Evolutionary conservation across 2,888 invertebrate species (phyloP).

Genomic region (Crocallis elinguaria): DNA sequence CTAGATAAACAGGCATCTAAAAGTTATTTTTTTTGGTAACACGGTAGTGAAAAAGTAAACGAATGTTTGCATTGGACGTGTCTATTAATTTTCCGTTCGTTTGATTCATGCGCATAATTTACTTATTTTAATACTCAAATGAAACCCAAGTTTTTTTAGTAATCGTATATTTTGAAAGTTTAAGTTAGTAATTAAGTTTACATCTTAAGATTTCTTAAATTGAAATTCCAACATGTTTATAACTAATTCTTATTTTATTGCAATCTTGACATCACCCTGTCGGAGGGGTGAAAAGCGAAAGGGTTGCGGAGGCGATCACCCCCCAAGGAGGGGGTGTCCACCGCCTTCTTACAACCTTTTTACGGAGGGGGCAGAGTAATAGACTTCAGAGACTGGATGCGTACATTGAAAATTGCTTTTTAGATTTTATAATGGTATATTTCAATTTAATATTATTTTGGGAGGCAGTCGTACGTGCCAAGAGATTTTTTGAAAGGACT

Average conservation of each 20-base stretch:
- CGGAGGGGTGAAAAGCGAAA: constrained; percentile 82
- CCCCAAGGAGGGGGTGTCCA: constrained; percentile 71
- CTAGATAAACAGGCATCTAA: no score
- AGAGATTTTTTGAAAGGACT: not conserved
- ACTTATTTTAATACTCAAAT: no score
- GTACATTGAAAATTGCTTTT: constrained; percentile 46
- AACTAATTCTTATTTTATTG: constrained; percentile 32
- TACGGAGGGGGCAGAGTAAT: constrained; percentile 79
- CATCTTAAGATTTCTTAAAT: not conserved
- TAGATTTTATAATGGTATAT: constrained; percentile 42
- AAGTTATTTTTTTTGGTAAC: no score
- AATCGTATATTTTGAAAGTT: no score
- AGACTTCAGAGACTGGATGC: constrained; percentile 64
- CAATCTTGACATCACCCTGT: constrained; percentile 70
- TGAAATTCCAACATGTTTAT: constrained; percentile 6
- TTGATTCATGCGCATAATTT: no score
- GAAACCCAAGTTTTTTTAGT: no score
- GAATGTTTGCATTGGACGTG: no score
- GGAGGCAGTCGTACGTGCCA: constrained; percentile 21
- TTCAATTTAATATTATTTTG: constrained; percentile 39
- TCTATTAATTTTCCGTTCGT: no score
- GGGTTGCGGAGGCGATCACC: constrained; percentile 82
- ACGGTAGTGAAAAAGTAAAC: no score
- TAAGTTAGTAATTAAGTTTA: no score
- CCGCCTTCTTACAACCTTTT: constrained; percentile 85